Evolutionary conservation across 2,888 invertebrate species (phyloP).

Genomic region (Tetragnatha montana): DNA sequence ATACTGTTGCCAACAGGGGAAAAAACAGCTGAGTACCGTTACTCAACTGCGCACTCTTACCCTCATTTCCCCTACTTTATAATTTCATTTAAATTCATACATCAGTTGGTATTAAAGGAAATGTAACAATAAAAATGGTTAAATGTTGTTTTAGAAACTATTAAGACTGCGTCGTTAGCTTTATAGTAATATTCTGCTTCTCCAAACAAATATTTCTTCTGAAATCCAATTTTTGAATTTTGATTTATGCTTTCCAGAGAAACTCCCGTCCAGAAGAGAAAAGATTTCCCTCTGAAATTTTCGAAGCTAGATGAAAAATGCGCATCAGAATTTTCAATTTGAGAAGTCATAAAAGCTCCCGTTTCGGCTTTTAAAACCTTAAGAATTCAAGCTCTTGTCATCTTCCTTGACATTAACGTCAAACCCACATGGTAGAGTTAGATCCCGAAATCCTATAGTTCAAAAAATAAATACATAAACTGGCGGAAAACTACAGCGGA

Average conservation of each 20-base stretch:
- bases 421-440: constrained; percentile 27
- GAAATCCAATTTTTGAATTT: not conserved
- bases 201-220: not conserved
- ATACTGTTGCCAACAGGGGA: too few relatives aligned
- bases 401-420: constrained; percentile 43
- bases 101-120: too few relatives aligned
- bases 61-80: too few relatives aligned
- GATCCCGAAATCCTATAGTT: constrained; percentile 8
- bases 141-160: too few relatives aligned
- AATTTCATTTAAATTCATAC: too few relatives aligned
- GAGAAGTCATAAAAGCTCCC: constrained; percentile 36
- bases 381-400: constrained; percentile 30
- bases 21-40: too few relatives aligned
- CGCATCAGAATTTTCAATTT: constrained; percentile 30
- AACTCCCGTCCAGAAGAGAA: not conserved
- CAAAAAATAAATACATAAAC: constrained; percentile 43
- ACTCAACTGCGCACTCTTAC: too few relatives aligned
- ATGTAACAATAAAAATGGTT: too few relatives aligned
- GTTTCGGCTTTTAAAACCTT: constrained; percentile 28
- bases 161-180: too few relatives aligned
- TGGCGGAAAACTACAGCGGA: not conserved
- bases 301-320: not conserved
- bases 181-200: too few relatives aligned
- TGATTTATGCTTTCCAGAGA: not conserved
- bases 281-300: not conserved